phyloP scores from a whole-genome alignment of 2,113 vertebrate species.

The Peromyscus maniculatus region DNA sequence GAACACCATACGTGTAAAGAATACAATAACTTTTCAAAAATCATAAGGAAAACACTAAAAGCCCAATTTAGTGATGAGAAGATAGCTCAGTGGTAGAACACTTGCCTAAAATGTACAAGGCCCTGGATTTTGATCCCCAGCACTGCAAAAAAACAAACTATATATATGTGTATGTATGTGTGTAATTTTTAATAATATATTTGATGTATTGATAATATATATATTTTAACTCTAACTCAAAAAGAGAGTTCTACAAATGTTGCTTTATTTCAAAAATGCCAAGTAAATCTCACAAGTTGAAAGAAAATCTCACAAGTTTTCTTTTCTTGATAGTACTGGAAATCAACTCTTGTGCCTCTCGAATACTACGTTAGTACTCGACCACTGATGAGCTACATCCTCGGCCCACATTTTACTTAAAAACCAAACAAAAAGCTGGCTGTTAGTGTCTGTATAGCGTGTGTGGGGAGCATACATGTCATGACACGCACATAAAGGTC shows the following conservation, averaged over 20 bases:
- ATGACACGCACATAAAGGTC: background rate
- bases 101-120: background rate
- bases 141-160: background rate
- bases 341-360: background rate
- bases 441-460: background rate
- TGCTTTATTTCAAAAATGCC: conserved; percentile 57
- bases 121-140: background rate
- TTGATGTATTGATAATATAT: background rate
- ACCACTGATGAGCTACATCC: background rate
- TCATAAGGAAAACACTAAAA: background rate
- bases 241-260: background rate
- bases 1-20: background rate
- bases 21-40: background rate
- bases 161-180: background rate
- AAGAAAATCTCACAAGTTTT: background rate
- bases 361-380: background rate
- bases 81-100: background rate
- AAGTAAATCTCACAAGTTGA: conserved; percentile 41
- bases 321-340: background rate
- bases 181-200: background rate
- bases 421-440: background rate
- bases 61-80: background rate
- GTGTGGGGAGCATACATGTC: background rate
- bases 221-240: background rate
- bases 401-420: background rate